These are phyloP conservation scores for Rachycentron canadum DNA, from an alignment of 2,797 vertebrate species.

Conservation along the genomic window DNA sequence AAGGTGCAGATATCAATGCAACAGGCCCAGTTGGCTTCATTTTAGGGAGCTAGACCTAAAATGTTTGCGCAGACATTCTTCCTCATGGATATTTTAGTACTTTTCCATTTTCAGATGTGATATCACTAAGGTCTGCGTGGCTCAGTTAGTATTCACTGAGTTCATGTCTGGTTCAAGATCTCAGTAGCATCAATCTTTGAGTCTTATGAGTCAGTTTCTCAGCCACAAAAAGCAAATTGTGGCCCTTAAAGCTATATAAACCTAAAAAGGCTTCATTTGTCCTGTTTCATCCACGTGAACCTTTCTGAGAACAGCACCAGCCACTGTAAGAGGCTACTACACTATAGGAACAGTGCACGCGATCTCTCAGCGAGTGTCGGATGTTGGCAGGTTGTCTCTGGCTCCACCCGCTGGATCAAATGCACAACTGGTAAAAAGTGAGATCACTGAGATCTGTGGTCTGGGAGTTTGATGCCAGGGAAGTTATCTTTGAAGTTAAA, in stretches of 20 bases:
- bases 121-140: not conserved
- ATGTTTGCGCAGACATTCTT: not conserved
- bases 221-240: not conserved
- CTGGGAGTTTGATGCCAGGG: not conserved
- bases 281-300: not conserved
- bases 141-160: not conserved
- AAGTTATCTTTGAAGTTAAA: too few species aligned
- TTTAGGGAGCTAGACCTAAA: not conserved
- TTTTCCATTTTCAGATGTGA: not conserved
- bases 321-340: too few species aligned
- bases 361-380: not conserved
- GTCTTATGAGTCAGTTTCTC: not conserved
- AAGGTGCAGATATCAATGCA: not conserved
- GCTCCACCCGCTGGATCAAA: slow-evolving; percentile 59
- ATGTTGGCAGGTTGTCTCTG: slow-evolving; percentile 30
- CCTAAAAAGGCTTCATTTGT: not conserved
- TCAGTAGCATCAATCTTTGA: not conserved
- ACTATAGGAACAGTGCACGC: not conserved
- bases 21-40: not conserved
- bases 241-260: not conserved
- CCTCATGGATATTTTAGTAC: not conserved
- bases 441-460: not conserved
- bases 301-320: not conserved
- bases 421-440: not conserved
- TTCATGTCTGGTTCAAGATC: not conserved